Conservation (phyloP, 2,797 vertebrate genomes). For the Ara ararauna region DNA sequence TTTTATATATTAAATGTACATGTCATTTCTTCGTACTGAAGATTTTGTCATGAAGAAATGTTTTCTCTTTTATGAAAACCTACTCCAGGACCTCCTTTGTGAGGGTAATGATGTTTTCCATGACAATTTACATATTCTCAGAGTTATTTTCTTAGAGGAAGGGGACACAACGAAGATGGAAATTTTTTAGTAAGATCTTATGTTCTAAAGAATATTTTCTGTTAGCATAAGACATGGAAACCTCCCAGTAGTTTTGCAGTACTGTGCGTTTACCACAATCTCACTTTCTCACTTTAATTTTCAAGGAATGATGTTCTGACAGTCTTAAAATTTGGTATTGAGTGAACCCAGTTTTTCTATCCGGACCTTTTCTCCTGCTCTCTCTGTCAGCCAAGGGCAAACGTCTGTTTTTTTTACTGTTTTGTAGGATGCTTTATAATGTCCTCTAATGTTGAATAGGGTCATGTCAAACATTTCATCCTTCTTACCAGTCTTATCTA, state of each 20-base stretch:
- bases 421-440: slow-evolving; percentile 1
- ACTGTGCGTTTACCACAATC: not conserved
- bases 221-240: not conserved
- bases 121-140: not conserved
- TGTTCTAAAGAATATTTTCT: not conserved
- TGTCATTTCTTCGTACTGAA: not conserved
- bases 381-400: not conserved
- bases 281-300: not conserved
- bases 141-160: not conserved
- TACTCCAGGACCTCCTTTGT: not conserved
- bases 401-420: not conserved
- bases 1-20: not conserved
- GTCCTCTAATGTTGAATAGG: not conserved
- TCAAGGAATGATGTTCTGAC: not conserved
- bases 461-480: not conserved
- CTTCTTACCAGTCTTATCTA: not conserved
- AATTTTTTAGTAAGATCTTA: not conserved
- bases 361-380: not conserved
- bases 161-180: not conserved
- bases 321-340: not conserved
- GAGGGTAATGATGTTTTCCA: not conserved
- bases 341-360: not conserved
- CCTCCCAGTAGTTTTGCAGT: not conserved
- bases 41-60: not conserved
- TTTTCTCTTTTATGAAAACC: not conserved